Conservation (phyloP, 2,888 invertebrate genomes). For the Leptogaster cylindrica region DNA sequence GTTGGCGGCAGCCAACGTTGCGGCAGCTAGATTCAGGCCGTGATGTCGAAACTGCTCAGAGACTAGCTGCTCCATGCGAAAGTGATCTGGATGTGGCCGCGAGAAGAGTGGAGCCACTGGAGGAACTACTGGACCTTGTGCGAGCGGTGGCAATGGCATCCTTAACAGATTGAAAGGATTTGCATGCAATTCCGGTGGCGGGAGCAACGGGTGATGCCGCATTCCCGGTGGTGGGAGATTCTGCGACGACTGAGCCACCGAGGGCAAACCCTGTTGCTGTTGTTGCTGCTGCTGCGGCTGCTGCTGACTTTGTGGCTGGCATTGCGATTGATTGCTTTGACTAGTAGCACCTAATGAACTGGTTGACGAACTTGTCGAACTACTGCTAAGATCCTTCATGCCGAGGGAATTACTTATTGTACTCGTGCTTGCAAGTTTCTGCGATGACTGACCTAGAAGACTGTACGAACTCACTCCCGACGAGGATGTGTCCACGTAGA, state of each 20-base stretch:
- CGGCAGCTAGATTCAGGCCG: conserved; percentile 77
- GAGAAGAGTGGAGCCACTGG: conserved; percentile 75
- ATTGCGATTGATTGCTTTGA: conserved; percentile 63
- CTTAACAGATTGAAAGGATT: conserved; percentile 76
- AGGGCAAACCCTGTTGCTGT: conserved; percentile 55
- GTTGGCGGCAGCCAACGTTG: conserved; percentile 72
- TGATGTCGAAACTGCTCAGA: conserved; percentile 83
- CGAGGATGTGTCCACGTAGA: conserved; percentile 75
- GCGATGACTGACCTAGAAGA: conserved; percentile 49
- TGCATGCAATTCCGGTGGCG: conserved; percentile 76
- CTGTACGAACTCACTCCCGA: conserved; percentile 49
- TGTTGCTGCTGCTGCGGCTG: conserved; percentile 54
- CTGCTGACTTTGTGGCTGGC: conserved; percentile 62
- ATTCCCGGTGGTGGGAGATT: conserved; percentile 70
- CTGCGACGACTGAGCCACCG: conserved; percentile 64
- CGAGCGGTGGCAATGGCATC: conserved; percentile 76
- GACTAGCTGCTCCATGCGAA: conserved; percentile 83
- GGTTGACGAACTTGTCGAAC: conserved; percentile 47
- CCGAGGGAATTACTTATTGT: conserved; percentile 37
- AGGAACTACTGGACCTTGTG: conserved; percentile 73
- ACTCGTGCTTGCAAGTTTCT: conserved; percentile 37
- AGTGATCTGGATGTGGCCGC: conserved; percentile 80
- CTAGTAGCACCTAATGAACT: conserved; percentile 47
- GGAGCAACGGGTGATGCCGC: conserved; percentile 72
- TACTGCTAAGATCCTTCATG: conserved; percentile 33